Base-by-base conservation (phyloP, 1,140 invertebrate genomes). In the Meloidogyne chitwoodi region DNA sequence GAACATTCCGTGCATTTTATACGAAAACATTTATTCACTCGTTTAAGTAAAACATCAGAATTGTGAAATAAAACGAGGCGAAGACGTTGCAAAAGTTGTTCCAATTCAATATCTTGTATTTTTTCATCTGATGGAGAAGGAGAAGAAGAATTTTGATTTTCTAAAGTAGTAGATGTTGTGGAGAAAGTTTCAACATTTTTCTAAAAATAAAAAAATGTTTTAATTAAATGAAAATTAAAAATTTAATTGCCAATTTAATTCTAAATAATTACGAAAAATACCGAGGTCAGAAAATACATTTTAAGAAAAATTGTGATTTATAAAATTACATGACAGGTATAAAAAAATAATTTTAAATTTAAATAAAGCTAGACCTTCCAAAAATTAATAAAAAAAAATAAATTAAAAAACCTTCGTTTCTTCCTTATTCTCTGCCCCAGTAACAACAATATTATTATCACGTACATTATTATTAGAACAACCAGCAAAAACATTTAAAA, bases 401-500 rank as follows among this genome's bases (percentile, higher is more conserved):
- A 6, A n/a, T n/a, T n/a, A n/a, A n/a, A n/a, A n/a, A 8, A 1
- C n/a, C 48, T 56, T 56, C n/a, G 6, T 48, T 19, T n/a, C 19
- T 11, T n/a, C n/a, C 5, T 56, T 22, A 19, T 56, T n/a, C 6
- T n/a, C 44, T 6, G 19, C 44, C 3, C 19, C n/a, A 4, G 34
- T 0, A 38, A 38, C 34, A 38, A 38, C 12, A 41, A 0, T 12
- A 10, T 14, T 41, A 41, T 14, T 14, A 69, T 48, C 31, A 4
- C 8, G 1, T 24, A 69, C 0, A 44, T 68, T 22, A 24, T 68
- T 68, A 31, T 19, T 31, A 56, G 48, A 6, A 10, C 10, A 38
- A 14, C 76, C 77, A n/a, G n/a, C n/a, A n/a, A 80, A 68, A 41
- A 44, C 56, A 31, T 56, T 38, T n/a, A 83, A 63, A 19, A 81